Evolutionary conservation across 2,113 vertebrate genomes (phyloP), one percentile per base, ranked within the genome.

Genomic region (Dryoscopus gambensis): DNA sequence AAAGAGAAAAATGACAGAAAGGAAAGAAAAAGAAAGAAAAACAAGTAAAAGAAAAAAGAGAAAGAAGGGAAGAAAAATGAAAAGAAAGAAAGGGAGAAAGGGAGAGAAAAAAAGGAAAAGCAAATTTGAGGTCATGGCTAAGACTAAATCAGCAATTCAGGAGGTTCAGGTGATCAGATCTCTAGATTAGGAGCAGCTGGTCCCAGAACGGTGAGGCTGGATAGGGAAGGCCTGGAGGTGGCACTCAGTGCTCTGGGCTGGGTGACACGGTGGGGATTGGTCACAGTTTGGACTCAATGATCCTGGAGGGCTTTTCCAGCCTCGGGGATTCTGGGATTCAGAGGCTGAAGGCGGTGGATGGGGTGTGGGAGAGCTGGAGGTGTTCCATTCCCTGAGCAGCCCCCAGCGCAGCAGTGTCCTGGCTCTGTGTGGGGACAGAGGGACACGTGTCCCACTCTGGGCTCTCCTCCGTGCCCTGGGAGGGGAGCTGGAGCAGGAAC

Each of bases 371-470:
- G 78, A 57, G 11, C 47, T 9, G 42, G 39, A 9, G 44, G 15
- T n/a, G 24, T 6, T 57, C 13, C 30, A 2, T 6, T 53, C 15
- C 3, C 22, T 40, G 56, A 17, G 9, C 17, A 15, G 42, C 15
- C 3, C n/a, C 19, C n/a, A 13, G 52, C 24, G 33, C 52, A 49
- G 46, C 68, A 55, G 57, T 24, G 28, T 44, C 69, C 30, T 46
- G 50, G 57, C 53, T 46, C 40, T 57, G 35, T 63, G 35, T 28
- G 25, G 59, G 52, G 16, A 33, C 47, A 46, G 37, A 30, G 81
- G 57, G 57, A 60, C 37, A 14, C 0, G 2, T 31, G 33, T 62
- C 53, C 64, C 1, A 1, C 52, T 50, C 63, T 0, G 0, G 5
- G 6, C 24, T 47, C 31, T 74, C 63, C 3, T 23, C 3, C 1